Base-by-base conservation (phyloP, 2,113 vertebrate species). In the Chaetura pelagica region DNA sequence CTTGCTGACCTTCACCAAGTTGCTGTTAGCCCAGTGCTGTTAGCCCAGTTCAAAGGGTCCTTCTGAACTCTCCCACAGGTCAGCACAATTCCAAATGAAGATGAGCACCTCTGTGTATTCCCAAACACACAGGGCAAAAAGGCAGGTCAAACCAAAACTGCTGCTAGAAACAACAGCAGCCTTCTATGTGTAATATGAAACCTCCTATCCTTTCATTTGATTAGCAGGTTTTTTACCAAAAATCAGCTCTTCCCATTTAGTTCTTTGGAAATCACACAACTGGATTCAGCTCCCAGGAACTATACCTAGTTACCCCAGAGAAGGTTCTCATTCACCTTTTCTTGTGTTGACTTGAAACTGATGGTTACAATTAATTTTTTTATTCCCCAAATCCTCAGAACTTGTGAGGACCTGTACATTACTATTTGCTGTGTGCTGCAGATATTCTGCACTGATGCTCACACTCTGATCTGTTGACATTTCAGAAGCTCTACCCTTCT, bases 221-320 rank as follows among this genome's bases (percentile, higher is more conserved):
- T 38, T 52, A 85, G 34, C 16, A 82, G 35, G 27, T 73, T 44
- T 78, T 92, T n/a, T 30, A 73, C 44, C 40, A 49, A 64, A 87
- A 75, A 72, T 40, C 46, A 73, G 15, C 40, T 75, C 6, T 2
- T 71, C 52, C 15, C 40, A n/a, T 40, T 80, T 54, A 57, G 8
- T 54, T 57, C 54, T 40, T 12, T 15, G n/a, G 51, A 61, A 83
- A 68, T 40, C 21, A 46, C 13, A 9, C 0, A 0, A 24, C 24
- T 63, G 19, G 61, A 20, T 35, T 87, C 27, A 71, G 52, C 34
- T 69, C n/a, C 69, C 54, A 59, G 29, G 24, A 77, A 27, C 61
- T 38, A 21, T 15, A 57, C 51, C 44, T 48, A 34, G 12, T 82
- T 59, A 84, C 44, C 72, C 16, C 34, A 34, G 44, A 55, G 38